Evolutionary conservation across 2,888 invertebrate species (phyloP).

Genomic region (Nomada hirtipes): DNA sequence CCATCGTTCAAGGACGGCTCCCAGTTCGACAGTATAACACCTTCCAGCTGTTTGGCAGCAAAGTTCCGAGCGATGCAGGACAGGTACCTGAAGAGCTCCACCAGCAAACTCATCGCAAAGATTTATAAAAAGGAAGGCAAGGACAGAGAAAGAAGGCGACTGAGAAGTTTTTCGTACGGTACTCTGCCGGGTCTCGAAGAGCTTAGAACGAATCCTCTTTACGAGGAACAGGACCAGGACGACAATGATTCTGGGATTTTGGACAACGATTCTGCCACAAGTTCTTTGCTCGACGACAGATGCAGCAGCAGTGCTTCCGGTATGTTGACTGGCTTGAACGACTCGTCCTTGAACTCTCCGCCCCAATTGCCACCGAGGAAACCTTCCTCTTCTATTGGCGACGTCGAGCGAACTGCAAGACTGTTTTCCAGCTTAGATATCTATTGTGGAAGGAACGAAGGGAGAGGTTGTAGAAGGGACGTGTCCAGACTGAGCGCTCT

Average conservation of each 20-base stretch:
- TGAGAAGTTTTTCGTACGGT: constrained; percentile 91
- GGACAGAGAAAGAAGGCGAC: constrained; percentile 78
- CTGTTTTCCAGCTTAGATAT: constrained; percentile 66
- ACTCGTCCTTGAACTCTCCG: constrained; percentile 68
- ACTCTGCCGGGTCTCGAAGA: constrained; percentile 90
- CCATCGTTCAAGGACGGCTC: constrained; percentile 51
- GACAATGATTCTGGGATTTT: constrained; percentile 92
- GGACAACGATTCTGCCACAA: constrained; percentile 90
- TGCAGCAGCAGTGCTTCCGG: constrained; percentile 79
- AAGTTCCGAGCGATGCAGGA: constrained; percentile 91
- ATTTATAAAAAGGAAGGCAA: constrained; percentile 85
- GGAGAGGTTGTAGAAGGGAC: constrained; percentile 51
- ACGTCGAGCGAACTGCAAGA: constrained; percentile 66
- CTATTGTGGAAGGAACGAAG: constrained; percentile 56
- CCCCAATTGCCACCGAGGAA: constrained; percentile 80
- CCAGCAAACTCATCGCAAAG: constrained; percentile 89
- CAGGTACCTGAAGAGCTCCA: constrained; percentile 89
- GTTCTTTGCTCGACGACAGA: constrained; percentile 86
- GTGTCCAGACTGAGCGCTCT: constrained; percentile 43
- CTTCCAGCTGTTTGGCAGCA: constrained; percentile 87
- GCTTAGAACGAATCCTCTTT: constrained; percentile 88
- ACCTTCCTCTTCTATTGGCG: constrained; percentile 70
- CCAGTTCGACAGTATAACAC: constrained; percentile 78
- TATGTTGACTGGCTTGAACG: constrained; percentile 59
- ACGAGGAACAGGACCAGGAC: constrained; percentile 88